Conservation (phyloP, 1,140 invertebrate species). For the Drosophila prosaltans region DNA sequence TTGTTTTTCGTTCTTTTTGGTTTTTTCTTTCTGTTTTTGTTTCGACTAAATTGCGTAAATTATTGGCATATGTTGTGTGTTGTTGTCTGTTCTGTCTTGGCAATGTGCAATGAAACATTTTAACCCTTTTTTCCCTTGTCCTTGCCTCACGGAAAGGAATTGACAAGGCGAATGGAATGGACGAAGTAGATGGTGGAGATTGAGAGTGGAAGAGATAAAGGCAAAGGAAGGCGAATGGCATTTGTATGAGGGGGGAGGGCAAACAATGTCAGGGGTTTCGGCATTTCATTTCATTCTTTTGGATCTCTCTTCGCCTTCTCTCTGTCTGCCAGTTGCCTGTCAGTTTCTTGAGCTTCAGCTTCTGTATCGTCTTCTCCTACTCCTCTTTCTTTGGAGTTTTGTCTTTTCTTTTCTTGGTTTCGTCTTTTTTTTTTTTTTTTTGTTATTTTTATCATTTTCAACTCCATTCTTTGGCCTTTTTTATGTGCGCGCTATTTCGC, state of each 20-base stretch:
- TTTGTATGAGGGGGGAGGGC: not conserved
- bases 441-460: conserved; percentile 51
- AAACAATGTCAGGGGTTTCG: conserved; percentile 39
- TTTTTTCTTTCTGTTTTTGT: conserved; percentile 32
- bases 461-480: conserved; percentile 54
- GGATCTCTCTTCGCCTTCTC: not conserved
- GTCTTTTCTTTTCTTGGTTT: not conserved
- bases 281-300: conserved; percentile 68
- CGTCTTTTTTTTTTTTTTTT: not conserved
- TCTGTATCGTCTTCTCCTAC: conserved; percentile 36
- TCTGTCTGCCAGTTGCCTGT: conserved; percentile 64
- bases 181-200: not conserved
- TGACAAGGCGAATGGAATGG: conserved; percentile 57
- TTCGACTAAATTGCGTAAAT: conserved; percentile 16
- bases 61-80: conserved; percentile 8
- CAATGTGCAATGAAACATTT: conserved; percentile 73
- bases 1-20: conserved; percentile 26
- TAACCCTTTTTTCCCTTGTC: conserved; percentile 70
- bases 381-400: conserved; percentile 8
- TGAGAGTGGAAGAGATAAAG: too few relatives aligned
- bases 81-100: conserved; percentile 56
- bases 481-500: conserved; percentile 80
- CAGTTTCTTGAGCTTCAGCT: conserved; percentile 59
- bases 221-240: not conserved
- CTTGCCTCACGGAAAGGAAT: conserved; percentile 47